phyloP scores from a whole-genome alignment of 2,797 vertebrate genomes.

The Eidolon dupreanum region DNA sequence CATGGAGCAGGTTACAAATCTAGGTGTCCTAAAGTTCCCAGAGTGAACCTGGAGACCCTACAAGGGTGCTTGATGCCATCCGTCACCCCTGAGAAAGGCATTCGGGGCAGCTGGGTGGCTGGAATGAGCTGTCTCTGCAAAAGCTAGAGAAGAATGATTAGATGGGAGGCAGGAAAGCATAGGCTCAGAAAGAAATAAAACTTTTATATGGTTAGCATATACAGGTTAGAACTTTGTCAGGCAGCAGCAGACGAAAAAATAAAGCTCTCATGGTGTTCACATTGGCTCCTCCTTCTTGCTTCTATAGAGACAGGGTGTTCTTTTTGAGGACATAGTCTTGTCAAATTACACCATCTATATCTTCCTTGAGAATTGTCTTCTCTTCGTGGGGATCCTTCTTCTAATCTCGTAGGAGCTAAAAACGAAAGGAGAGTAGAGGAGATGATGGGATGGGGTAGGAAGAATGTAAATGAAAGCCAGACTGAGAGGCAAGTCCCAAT shows the following conservation, averaged over 20 bases:
- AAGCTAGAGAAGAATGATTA: constrained; percentile 41
- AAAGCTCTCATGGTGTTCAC: not conserved
- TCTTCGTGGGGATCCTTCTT: not conserved
- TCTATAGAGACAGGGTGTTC: not conserved
- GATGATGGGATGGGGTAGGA: not conserved
- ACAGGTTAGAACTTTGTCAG: not conserved
- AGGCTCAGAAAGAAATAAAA: constrained; percentile 47
- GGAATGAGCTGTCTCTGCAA: not conserved
- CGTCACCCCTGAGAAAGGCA: not conserved
- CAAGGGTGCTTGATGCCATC: not conserved
- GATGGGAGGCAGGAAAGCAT: not conserved
- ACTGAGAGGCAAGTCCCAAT: not conserved
- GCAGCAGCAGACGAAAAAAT: not conserved
- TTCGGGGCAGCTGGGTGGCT: not conserved
- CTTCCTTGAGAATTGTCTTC: not conserved
- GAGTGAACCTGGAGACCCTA: not conserved
- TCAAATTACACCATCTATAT: not conserved
- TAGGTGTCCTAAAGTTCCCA: constrained; percentile 10
- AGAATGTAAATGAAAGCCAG: not conserved
- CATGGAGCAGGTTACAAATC: constrained; percentile 25
- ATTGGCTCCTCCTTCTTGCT: not conserved
- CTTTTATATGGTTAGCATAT: not conserved
- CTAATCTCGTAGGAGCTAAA: not conserved
- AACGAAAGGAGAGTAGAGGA: not conserved
- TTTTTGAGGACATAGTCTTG: not conserved